phyloP scores from a whole-genome alignment of 1,140 invertebrate genomes.

The Archivesica marissinica region DNA sequence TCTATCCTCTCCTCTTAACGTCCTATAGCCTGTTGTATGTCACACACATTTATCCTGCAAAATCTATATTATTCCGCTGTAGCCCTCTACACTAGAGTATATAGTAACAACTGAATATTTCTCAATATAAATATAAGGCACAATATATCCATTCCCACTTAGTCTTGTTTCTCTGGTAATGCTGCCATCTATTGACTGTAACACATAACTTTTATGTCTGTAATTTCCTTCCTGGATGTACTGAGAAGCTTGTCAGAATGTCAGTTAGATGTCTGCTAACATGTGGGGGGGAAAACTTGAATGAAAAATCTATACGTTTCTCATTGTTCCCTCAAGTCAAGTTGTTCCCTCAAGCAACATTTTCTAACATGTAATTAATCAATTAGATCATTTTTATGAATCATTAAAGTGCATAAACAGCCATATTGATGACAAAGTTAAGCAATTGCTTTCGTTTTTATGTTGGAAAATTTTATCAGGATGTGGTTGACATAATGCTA shows the following conservation, averaged over 20 bases:
- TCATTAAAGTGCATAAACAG: conserved; percentile 4
- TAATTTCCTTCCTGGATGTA: no score
- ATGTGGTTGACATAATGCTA: no score
- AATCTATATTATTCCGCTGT: conserved; percentile 34
- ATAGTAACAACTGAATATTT: not conserved
- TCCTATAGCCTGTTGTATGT: not conserved
- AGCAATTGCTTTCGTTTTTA: no score
- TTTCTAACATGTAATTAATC: conserved; percentile 22
- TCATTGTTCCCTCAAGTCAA: no score
- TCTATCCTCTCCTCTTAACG: not conserved
- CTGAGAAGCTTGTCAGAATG: no score
- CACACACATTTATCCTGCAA: not conserved
- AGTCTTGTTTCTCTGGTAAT: not conserved
- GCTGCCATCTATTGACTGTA: no score
- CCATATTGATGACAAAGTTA: no score
- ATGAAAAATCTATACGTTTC: no score
- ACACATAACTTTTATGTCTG: no score
- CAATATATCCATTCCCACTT: not conserved
- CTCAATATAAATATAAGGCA: not conserved
- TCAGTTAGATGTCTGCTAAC: not conserved
- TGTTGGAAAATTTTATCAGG: no score
- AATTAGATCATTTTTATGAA: not conserved
- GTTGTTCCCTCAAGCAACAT: no score
- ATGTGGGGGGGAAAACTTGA: not conserved
- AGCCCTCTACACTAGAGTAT: not conserved